These are phyloP conservation scores for human DNA, from an alignment of 2,113 vertebrate genomes.

Conservation along the genomic window GRCh38 chrY:23060001-23060500, in stretches of 20 bases:
- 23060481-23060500: fast-evolving
- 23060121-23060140: too few species aligned
- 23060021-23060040: neutral
- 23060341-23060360: fast-evolving
- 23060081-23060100: neutral
- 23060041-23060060: too few species aligned
- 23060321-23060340: neutral
- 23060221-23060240: neutral
- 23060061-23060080: neutral
- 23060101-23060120: too few species aligned
- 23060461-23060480: neutral
- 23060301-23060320: neutral
- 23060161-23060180: too few species aligned
- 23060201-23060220: neutral
- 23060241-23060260: neutral
- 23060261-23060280: neutral
- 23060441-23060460: neutral
- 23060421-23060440: neutral
- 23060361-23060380: too few species aligned
- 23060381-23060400: too few species aligned
- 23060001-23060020: too few species aligned
- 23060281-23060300: neutral
- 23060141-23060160: neutral
- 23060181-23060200: too few species aligned
- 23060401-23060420: neutral